Percentiles rank a stretch among this genome's conserved stretches.
Evolutionary conservation across 2,888 invertebrate genomes (phyloP).

Genomic region (Calliopum simillimum): DNA sequence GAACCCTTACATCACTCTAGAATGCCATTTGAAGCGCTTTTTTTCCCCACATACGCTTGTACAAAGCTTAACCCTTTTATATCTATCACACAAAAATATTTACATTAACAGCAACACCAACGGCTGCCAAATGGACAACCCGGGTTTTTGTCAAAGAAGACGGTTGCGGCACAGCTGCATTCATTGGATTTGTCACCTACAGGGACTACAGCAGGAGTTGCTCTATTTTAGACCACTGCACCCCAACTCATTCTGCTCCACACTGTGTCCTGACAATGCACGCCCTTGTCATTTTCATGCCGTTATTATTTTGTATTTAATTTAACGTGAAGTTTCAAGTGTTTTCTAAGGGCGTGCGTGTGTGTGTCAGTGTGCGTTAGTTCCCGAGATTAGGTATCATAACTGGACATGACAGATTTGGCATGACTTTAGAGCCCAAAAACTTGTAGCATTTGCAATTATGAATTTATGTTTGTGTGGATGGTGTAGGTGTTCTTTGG

Average conservation of each 20-base stretch:
- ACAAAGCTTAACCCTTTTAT: too few relatives aligned
- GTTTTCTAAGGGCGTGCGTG: slow-evolving; percentile 14
- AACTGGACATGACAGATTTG: slow-evolving; percentile 21
- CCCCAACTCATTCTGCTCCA: neutral
- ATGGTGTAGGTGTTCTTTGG: slow-evolving; percentile 5
- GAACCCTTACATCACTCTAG: too few relatives aligned
- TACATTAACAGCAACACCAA: too few relatives aligned
- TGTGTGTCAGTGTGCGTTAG: slow-evolving; percentile 26
- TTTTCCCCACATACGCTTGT: too few relatives aligned
- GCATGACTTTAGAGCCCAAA: slow-evolving; percentile 11
- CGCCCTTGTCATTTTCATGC: slow-evolving; percentile 32
- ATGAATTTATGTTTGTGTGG: neutral
- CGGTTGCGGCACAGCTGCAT: neutral
- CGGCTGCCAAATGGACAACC: too few relatives aligned
- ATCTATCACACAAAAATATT: too few relatives aligned
- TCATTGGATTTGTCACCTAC: neutral
- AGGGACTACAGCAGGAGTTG: neutral
- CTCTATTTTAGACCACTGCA: neutral
- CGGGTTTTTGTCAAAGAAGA: too few relatives aligned
- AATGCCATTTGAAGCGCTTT: too few relatives aligned
- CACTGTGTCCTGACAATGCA: neutral
- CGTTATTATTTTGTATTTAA: slow-evolving; percentile 37
- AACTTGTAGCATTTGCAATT: slow-evolving; percentile 12
- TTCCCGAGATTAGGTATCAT: slow-evolving; percentile 16
- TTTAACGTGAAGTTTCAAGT: slow-evolving; percentile 35